Percentiles rank a stretch among this genome's conserved stretches.
Evolutionary conservation across 2,888 invertebrate genomes (phyloP).

Genomic region (Elysia crispata): DNA sequence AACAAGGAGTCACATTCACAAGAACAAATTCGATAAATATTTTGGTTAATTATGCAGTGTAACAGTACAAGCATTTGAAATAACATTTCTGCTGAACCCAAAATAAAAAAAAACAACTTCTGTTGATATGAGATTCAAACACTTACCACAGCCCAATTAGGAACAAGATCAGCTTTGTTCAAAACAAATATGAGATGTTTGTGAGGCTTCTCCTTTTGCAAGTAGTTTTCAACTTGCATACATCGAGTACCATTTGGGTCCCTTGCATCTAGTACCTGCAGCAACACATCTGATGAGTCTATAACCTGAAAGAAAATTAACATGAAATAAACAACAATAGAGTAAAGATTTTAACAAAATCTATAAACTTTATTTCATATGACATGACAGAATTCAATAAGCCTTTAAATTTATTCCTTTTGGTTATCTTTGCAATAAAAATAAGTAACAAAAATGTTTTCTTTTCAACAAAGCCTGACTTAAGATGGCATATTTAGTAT

Average conservation of each 20-base stretch:
- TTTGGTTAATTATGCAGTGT: too few relatives aligned
- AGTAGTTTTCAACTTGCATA: slow-evolving; percentile 92
- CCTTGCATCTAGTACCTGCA: slow-evolving; percentile 97
- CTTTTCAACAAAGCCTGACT: too few relatives aligned
- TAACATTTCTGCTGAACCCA: too few relatives aligned
- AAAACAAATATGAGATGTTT: slow-evolving; percentile 98
- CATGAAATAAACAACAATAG: background rate
- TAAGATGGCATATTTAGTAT: too few relatives aligned
- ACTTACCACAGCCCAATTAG: slow-evolving; percentile 93
- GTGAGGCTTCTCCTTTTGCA: slow-evolving; percentile 95
- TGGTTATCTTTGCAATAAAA: too few relatives aligned
- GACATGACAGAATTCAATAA: background rate
- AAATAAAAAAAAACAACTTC: too few relatives aligned
- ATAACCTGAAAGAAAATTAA: slow-evolving; percentile 80
- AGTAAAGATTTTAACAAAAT: background rate
- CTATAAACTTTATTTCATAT: background rate
- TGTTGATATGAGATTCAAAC: too few relatives aligned
- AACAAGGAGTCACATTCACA: too few relatives aligned
- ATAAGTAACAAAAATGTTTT: too few relatives aligned
- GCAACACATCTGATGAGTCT: slow-evolving; percentile 97
- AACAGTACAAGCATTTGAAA: too few relatives aligned
- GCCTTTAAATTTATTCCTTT: too few relatives aligned
- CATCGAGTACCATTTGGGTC: slow-evolving; percentile 98
- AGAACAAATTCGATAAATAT: too few relatives aligned
- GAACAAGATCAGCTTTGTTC: slow-evolving; percentile 93